Base-by-base conservation (phyloP, 64 coral and sea anemone genomes). In the Stylophora pistillata region DNA sequence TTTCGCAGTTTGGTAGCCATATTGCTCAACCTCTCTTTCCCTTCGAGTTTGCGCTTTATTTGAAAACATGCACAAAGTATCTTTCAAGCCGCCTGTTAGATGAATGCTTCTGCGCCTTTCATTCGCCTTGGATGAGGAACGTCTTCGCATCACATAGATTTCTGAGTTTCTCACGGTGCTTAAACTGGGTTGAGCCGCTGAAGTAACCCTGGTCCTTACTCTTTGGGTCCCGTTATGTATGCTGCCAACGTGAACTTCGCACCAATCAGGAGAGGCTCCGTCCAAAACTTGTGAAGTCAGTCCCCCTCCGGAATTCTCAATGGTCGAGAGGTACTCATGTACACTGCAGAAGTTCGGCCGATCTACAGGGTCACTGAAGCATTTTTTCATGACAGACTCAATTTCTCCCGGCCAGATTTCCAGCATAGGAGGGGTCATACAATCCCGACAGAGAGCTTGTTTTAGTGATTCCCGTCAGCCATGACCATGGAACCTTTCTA, bases 401-500 rank as follows among this genome's bases (percentile, higher is more conserved):
- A 99, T 30, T 61, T 88, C 78, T 21, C 63, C 29, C 34, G 97
- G 97, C 97, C 97, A 99, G 21, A 81, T 61, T 11, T 78, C 59
- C 4, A 90, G 88, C 20, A 99, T 61, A 1, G 97, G 97, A 18
- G 95, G 87, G 3, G 56, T 55, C 15, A 31, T 58, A 1, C 62
- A 32, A 41, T 87, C 59, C 0, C 87, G 68, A 26, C 87, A 90
- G 10, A 93, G 2, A 3, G 78, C 74, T 57, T 89, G 87, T 60
- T 69, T 78, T 57, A 95, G 83, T 72, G 33, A 62, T 76, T 13
- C 37, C 57, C n/a, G 88, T 53, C 3, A 99, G 68, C 97, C 93
- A 99, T 14, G 88, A 86, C 97, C 97, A 99, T 23, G 97, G 97
- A 65, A 56, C 3, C 11, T 86, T 72, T 55, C 90, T 90, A 12